Conservation (phyloP, 2,888 invertebrate genomes). For the Amiota minor region DNA sequence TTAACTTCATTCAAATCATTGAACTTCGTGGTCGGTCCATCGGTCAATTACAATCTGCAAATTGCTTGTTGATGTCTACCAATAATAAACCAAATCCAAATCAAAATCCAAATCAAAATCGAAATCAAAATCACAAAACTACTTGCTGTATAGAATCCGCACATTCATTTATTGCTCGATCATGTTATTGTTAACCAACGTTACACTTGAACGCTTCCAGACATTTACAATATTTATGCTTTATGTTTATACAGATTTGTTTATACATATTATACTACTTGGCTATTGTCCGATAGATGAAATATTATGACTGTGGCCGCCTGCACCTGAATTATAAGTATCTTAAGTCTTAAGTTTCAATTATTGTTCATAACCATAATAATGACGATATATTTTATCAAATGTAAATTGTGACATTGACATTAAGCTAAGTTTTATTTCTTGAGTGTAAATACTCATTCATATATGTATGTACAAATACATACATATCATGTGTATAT, state of each 20-base stretch:
- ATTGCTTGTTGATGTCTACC: slow-evolving; percentile 6
- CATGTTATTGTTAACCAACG: slow-evolving; percentile 42
- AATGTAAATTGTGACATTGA: slow-evolving; percentile 65
- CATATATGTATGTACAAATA: no score
- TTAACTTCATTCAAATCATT: slow-evolving; percentile 5
- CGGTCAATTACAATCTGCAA: slow-evolving; percentile 46
- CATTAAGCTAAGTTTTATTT: slow-evolving; percentile 40
- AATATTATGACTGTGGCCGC: neutral
- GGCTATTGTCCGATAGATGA: neutral
- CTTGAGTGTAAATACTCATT: no score
- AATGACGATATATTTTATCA: slow-evolving; percentile 43
- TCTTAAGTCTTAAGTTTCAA: slow-evolving; percentile 19
- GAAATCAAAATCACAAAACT: slow-evolving; percentile 7
- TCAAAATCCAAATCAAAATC: no score
- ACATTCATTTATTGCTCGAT: neutral
- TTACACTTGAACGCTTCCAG: slow-evolving; percentile 54
- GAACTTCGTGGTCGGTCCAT: slow-evolving; percentile 49
- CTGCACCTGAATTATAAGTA: slow-evolving; percentile 54
- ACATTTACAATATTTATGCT: neutral
- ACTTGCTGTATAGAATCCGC: neutral
- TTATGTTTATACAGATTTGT: neutral
- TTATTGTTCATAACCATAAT: neutral
- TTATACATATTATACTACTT: no score
- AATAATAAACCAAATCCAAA: slow-evolving; percentile 3
- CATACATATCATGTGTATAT: neutral